Base-by-base conservation (phyloP, 1,140 invertebrate genomes). In the Dolichoris vasculosae region DNA sequence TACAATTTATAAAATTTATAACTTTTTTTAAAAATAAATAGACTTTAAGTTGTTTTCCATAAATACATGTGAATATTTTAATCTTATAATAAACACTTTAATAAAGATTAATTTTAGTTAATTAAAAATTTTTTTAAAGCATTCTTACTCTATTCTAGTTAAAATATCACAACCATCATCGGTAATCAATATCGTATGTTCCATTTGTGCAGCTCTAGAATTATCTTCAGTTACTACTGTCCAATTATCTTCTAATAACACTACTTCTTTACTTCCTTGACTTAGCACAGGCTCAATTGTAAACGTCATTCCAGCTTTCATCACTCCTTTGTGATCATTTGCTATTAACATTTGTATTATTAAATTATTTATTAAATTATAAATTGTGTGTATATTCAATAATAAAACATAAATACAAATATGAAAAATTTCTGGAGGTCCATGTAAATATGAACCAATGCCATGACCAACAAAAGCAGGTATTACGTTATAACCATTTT, bases 361-460 rank as follows among this genome's bases (percentile, higher is more conserved):
- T 46, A 26, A 59, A 26, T 59, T 26, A 26, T 59, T 59, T 59
- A 26, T 59, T 23, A 0, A 59, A 26, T 59, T 26, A 6, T 13
- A 51, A 26, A 59, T 26, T 15, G 13, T 13, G 6, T 59, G 2
- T 32, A 32, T 67, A 67, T 67, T 35, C 20, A 32, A 35, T 20
- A 26, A 43, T 7, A 73, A 69, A 76, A 32, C 2, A 84, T 86
- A 90, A 90, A 89, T 94, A 96, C 96, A 91, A 87, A 94, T 95
- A 90, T 98, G 97, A 90, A 95, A 96, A 87, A 99, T 97, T 89
- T 98, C 96, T 35, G 98, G 98, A 4, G 96, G 96, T 9, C 97
- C 97, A 93, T 99, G 98, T 91, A 99, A 99, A 91, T 97, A 98
- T 86, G 92, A 92, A 0, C 98, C 98, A 89, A 99, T 98, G 0